Evolutionary conservation across 2,888 invertebrate genomes (phyloP).

Genomic region (Lathronympha strigana): DNA sequence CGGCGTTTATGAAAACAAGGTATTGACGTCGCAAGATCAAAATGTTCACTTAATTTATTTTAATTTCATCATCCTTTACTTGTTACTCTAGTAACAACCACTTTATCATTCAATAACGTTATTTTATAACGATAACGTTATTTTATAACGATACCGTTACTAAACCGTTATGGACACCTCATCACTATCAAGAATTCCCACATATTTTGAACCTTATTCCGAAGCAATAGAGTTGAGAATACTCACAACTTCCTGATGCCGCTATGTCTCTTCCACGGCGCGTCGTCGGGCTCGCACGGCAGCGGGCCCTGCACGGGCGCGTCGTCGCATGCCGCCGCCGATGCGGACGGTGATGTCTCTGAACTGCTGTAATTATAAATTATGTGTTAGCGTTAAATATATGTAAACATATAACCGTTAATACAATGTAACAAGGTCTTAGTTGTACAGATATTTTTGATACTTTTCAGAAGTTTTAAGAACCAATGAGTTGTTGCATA

Average conservation of each 20-base stretch:
- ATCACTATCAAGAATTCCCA: neutral
- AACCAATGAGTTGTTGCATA: too few species aligned
- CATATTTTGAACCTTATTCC: neutral
- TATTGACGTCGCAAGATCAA: too few species aligned
- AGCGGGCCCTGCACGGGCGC: constrained; percentile 98
- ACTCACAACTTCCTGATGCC: constrained; percentile 96
- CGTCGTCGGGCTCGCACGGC: constrained; percentile 98
- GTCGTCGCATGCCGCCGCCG: constrained; percentile 86
- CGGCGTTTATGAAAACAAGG: too few species aligned
- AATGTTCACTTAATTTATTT: too few species aligned
- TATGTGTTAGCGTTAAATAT: too few species aligned
- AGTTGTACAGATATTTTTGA: too few species aligned
- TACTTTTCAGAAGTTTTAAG: too few species aligned
- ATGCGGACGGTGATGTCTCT: constrained; percentile 66
- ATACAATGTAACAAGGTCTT: too few species aligned
- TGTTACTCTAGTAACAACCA: too few species aligned
- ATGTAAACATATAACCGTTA: too few species aligned
- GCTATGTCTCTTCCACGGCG: constrained; percentile 96
- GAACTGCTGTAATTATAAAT: constrained; percentile 58
- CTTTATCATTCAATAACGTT: neutral
- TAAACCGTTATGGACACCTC: neutral
- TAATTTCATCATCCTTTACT: too few species aligned
- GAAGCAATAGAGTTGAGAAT: neutral
- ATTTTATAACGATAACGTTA: neutral
- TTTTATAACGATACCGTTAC: constrained; percentile 2